Percentiles rank a stretch among this genome's conserved stretches.
These are phyloP conservation scores for Dasyurus viverrinus DNA, from an alignment of 2,113 vertebrate genomes.

Conservation along the genomic window DNA sequence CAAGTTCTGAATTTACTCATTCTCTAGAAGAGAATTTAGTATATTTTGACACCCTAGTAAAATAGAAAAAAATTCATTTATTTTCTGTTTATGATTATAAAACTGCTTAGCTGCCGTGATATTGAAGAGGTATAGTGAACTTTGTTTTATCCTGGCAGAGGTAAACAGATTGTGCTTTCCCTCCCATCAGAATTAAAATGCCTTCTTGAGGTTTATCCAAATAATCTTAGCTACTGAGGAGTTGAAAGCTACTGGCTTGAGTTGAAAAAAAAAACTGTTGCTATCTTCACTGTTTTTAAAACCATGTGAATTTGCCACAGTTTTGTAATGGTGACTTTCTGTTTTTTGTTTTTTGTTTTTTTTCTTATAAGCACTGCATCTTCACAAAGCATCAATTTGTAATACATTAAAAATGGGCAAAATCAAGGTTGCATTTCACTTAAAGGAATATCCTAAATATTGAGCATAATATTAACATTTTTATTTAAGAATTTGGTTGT, in stretches of 20 bases:
- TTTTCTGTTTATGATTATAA: neutral
- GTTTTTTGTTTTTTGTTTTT: neutral
- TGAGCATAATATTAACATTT: neutral
- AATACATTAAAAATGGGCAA: neutral
- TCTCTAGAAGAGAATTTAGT: constrained; percentile 41
- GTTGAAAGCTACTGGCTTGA: neutral
- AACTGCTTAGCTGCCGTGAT: neutral
- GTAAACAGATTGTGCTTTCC: neutral
- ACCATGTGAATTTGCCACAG: neutral
- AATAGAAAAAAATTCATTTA: neutral
- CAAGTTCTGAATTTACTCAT: neutral
- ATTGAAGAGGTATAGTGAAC: neutral
- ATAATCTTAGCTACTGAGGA: neutral
- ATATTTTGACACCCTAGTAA: constrained; percentile 26
- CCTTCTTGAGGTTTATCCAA: neutral
- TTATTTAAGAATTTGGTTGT: neutral
- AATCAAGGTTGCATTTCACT: neutral
- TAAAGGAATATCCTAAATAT: neutral
- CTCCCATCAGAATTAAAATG: neutral
- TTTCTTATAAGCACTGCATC: neutral
- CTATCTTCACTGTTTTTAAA: neutral
- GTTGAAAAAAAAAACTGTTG: neutral
- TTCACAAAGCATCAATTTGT: neutral
- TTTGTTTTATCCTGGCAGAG: neutral
- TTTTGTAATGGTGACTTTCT: neutral